These are phyloP conservation scores for Montipora cactus DNA, from an alignment of 64 coral and sea anemone genomes.

Conservation along the genomic window DNA sequence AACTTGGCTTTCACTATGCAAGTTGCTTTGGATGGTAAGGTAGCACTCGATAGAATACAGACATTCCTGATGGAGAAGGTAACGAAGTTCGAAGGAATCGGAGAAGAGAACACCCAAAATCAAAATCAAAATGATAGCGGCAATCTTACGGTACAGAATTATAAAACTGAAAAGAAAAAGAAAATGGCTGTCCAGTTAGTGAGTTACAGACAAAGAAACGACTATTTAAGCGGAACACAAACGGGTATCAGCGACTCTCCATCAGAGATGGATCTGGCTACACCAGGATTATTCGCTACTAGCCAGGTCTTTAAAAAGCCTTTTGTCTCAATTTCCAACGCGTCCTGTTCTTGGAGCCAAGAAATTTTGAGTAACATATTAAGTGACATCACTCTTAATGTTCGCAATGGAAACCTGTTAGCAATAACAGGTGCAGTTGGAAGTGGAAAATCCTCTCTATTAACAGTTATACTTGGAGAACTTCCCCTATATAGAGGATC, in stretches of 20 bases:
- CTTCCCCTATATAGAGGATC: slow-evolving; percentile 52
- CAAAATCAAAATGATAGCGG: too few relatives aligned
- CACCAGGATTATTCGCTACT: too few relatives aligned
- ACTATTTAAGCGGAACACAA: too few relatives aligned
- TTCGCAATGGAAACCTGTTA: slow-evolving; percentile 48
- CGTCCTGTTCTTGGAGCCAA: slow-evolving; percentile 12
- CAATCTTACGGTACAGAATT: too few relatives aligned
- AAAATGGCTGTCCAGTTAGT: too few relatives aligned
- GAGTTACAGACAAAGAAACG: too few relatives aligned
- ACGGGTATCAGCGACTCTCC: too few relatives aligned
- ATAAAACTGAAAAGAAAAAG: too few relatives aligned
- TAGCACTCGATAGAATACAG: too few relatives aligned
- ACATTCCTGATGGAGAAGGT: neutral
- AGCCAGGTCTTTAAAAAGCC: neutral
- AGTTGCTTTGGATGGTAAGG: neutral
- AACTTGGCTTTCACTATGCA: neutral
- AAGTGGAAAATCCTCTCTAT: slow-evolving; percentile 79
- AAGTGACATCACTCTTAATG: slow-evolving; percentile 29
- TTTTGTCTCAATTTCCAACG: slow-evolving; percentile 10
- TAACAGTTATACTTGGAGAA: slow-evolving; percentile 56
- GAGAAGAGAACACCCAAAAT: too few relatives aligned
- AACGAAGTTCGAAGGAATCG: neutral
- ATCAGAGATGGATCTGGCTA: too few relatives aligned
- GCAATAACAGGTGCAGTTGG: slow-evolving; percentile 64
- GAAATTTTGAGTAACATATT: neutral